Base-by-base conservation (phyloP, 1,140 invertebrate species). In the Eriosoma lanigerum region DNA sequence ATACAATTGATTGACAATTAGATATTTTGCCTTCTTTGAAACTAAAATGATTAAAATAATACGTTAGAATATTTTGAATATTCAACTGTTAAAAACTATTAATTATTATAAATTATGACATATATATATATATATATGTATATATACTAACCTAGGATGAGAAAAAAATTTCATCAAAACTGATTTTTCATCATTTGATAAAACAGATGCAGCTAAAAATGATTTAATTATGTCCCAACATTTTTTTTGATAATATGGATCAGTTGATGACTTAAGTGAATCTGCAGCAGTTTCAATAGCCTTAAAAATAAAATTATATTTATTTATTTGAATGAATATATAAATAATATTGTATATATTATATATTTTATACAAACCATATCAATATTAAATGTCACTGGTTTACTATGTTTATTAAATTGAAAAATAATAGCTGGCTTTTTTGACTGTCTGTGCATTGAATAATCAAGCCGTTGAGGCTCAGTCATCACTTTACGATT, bases 401-500 rank as follows among this genome's bases (percentile, higher is more conserved):
- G 89, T 82, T 90, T 90, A 44, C 91, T 89, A 83, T 95, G 92
- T 82, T 98, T 96, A 82, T 92, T 91, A 86, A 98, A 98, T 81
- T 92, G 89, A 1, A 95, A 91, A 17, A 93, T 88, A 50, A 98
- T 89, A 1, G 94, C 92, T 0, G 95, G 95, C 4, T 93, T 92
- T 82, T 90, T 89, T 3, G 89, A 90, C 81, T 94, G 92, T 8
- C 92, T 91, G 44, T 82, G 81, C 6, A 76, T 68, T 82, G 86
- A 87, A 83, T 94, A 97, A 66, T 96, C 92, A 12, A 98, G 85
- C 84, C 92, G 91, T 85, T 99, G 97, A 0, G 97, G 96, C 86
- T 99, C 97, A 50, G 96, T 93, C 91, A 99, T 94, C 96, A 99
- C 98, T 87, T 98, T 98, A 10, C 97, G 87, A 87, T 99, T 99